These are phyloP conservation scores for Serrognathus titanus DNA, from an alignment of 2,888 invertebrate species.

Conservation along the genomic window DNA sequence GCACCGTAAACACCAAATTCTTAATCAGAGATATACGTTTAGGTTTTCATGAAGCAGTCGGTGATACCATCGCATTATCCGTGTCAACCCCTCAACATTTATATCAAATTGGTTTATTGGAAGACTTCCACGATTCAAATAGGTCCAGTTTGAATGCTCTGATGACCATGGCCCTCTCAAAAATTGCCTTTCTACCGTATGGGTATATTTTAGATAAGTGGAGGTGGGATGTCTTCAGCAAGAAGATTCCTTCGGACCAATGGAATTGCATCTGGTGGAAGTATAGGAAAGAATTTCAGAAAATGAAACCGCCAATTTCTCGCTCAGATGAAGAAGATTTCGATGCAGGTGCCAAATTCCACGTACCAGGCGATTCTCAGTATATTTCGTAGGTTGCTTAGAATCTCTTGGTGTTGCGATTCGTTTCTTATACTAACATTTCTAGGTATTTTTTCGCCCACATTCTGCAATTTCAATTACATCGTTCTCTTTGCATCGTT, in stretches of 20 bases:
- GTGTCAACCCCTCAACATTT: slow-evolving; percentile 55
- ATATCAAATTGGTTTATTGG: slow-evolving; percentile 48
- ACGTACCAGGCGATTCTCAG: slow-evolving; percentile 48
- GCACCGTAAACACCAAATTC: neutral
- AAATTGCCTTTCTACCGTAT: slow-evolving; percentile 57
- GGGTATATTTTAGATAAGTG: slow-evolving; percentile 56
- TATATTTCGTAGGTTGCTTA: slow-evolving; percentile 43
- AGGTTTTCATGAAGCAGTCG: slow-evolving; percentile 61
- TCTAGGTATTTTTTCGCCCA: slow-evolving; percentile 62
- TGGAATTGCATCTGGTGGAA: slow-evolving; percentile 52
- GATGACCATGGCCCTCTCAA: slow-evolving; percentile 50
- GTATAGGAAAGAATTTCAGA: slow-evolving; percentile 40
- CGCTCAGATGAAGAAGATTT: slow-evolving; percentile 47
- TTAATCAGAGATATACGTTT: neutral
- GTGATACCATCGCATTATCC: slow-evolving; percentile 60
- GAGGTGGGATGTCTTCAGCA: slow-evolving; percentile 58
- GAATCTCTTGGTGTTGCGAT: too few relatives aligned
- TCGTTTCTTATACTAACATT: slow-evolving; percentile 1
- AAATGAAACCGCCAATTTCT: slow-evolving; percentile 47
- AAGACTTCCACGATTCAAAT: slow-evolving; percentile 28
- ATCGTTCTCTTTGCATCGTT: slow-evolving; percentile 64
- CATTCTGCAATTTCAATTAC: slow-evolving; percentile 76
- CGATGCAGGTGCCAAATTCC: slow-evolving; percentile 51
- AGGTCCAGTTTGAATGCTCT: slow-evolving; percentile 51
- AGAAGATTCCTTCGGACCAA: slow-evolving; percentile 43